A percentile compares a stretch with the other conserved stretches of the same genome.
Evolutionary conservation across 2,888 invertebrate species (phyloP).

Genomic region (Nephrotoma flavescens): DNA sequence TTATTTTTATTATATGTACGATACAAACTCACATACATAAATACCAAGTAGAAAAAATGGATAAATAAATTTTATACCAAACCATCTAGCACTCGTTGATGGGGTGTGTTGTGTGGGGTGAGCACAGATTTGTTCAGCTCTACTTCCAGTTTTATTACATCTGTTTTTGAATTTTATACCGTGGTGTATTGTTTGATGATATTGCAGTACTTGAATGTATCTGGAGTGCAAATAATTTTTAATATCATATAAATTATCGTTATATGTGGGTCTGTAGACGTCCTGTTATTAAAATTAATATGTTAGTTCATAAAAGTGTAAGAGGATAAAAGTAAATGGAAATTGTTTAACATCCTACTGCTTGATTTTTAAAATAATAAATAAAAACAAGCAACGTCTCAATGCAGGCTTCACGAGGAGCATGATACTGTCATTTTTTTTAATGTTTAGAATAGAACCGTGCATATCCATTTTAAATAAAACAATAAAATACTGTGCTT

Average conservation of each 20-base stretch:
- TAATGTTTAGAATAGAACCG: too few relatives aligned
- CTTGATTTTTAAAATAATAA: too few relatives aligned
- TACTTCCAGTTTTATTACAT: neutral
- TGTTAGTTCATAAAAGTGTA: too few relatives aligned
- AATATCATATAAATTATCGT: neutral
- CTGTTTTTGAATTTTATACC: neutral
- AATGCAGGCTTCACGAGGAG: too few relatives aligned
- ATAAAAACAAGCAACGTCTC: too few relatives aligned
- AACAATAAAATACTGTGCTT: too few relatives aligned
- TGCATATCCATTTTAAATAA: too few relatives aligned
- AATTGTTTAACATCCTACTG: too few relatives aligned
- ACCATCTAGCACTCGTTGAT: neutral
- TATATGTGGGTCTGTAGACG: neutral
- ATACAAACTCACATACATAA: neutral
- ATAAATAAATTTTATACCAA: neutral
- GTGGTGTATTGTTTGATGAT: neutral
- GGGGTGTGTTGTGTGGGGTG: neutral
- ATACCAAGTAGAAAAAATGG: neutral
- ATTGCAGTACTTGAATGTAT: neutral
- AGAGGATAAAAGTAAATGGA: too few relatives aligned
- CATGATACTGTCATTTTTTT: too few relatives aligned
- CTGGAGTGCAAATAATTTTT: neutral
- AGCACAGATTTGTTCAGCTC: neutral
- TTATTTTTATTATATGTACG: neutral
- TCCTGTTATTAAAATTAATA: neutral